A percentile compares a stretch with the other conserved stretches of the same genome.
Conservation (phyloP, 2,113 vertebrate genomes). For the Leptosomus discolor region DNA sequence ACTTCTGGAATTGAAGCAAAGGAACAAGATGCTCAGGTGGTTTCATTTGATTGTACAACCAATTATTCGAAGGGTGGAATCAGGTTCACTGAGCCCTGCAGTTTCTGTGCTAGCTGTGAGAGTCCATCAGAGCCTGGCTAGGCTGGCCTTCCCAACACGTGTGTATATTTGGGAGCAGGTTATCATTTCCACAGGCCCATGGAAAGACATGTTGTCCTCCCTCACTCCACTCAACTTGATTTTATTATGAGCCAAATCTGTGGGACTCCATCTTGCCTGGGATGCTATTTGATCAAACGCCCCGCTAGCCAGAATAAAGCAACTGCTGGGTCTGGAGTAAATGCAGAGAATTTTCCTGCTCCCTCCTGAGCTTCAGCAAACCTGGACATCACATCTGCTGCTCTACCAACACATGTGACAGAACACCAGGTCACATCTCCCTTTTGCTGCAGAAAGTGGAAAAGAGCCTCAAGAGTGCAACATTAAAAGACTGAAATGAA, state of each 20-base stretch:
- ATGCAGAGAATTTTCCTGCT: neutral
- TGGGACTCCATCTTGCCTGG: neutral
- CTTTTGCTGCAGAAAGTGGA: neutral
- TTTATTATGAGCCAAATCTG: neutral
- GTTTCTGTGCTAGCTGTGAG: neutral
- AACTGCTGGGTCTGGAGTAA: neutral
- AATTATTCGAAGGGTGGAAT: neutral
- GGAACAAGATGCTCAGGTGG: neutral
- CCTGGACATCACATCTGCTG: neutral
- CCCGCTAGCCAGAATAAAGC: neutral
- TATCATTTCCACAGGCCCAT: neutral
- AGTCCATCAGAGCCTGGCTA: neutral
- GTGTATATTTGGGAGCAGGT: neutral
- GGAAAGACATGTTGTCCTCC: neutral
- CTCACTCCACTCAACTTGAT: neutral
- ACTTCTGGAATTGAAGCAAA: conserved; percentile 3
- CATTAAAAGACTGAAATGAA: conserved; percentile 20
- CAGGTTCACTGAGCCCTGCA: neutral
- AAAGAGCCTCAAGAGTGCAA: neutral
- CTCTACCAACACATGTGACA: neutral
- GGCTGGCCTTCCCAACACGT: fast-evolving
- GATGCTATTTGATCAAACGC: neutral
- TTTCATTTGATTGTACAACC: neutral
- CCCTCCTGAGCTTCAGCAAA: neutral
- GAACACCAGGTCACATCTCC: neutral